Base-by-base conservation (phyloP, 2,113 vertebrate genomes). In the Ammodytes marinus region DNA sequence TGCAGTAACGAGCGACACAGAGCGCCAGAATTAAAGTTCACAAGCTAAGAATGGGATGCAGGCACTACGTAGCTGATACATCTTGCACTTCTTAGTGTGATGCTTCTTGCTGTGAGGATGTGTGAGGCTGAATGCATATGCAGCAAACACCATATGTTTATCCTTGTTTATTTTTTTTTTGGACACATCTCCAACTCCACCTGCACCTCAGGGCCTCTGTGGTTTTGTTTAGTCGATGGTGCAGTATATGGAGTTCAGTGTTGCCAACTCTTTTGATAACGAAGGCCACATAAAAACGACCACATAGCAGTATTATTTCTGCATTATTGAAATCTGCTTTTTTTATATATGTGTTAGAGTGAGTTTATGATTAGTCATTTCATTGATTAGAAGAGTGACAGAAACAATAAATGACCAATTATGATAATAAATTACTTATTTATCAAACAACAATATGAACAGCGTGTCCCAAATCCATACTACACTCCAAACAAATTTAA, bases 121-220 rank as follows among this genome's bases (percentile, higher is more conserved):
- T 80, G 66, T 75, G 69, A 71, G 47, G 69, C 67, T 86, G 74
- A 58, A 73, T 69, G 74, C 74, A 69, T 59, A 69, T 79, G 66
- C 82, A 83, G 52, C 80, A 81, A 88, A 70, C 79, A 85, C 66
- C 90, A 89, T 84, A 86, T 92, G 89, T 78, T 83, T 61, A 6
- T 13, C 14, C 17, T 12, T 79, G n/a, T 57, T 64, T 6, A 45
- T 80, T 80, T 77, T 66, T 79, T 69, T 46, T 71, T 69, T 75
- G 9, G 63, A 88, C 79, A 82, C 69, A 77, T 53, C 66, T 67
- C 68, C 64, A 82, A 15, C 45, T 45, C 63, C 59, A 75, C 77
- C 86, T 86, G 75, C 74, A 81, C 63, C 78, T 82, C 12, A 14
- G 66, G 11, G 63, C 55, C 63, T 37, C 83, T 73, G 73, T 35